A percentile compares a stretch with the other conserved stretches of the same genome.
phyloP scores from a whole-genome alignment of 2,888 invertebrate species.

The Megamerina dolium region DNA sequence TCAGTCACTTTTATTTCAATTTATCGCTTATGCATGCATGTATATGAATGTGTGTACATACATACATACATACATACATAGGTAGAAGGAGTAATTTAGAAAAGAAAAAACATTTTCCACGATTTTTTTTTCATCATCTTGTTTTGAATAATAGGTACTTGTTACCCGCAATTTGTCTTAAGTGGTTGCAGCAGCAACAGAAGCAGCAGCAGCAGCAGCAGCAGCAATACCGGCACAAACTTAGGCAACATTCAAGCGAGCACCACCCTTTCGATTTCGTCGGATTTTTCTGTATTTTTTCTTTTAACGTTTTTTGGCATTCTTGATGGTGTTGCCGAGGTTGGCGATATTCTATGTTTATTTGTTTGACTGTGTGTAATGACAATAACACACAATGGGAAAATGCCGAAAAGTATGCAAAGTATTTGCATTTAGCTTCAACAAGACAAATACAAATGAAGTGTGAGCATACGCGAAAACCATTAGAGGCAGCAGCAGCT shows the following conservation, averaged over 20 bases:
- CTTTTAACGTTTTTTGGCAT: constrained; percentile 21
- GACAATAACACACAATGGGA: constrained; percentile 8
- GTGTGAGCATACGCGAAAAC: constrained; percentile 24
- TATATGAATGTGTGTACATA: too few species aligned
- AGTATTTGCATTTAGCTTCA: constrained; percentile 43
- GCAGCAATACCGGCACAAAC: too few species aligned
- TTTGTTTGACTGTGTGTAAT: background rate
- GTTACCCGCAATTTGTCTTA: constrained; percentile 45
- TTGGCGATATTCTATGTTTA: too few species aligned
- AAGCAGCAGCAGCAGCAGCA: constrained; percentile 17
- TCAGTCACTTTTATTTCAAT: too few species aligned
- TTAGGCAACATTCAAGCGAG: too few species aligned
- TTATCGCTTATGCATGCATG: too few species aligned
- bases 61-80: background rate
- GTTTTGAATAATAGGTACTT: constrained; percentile 25
- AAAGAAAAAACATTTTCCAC: background rate
- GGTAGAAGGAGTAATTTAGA: background rate
- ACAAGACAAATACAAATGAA: constrained; percentile 39
- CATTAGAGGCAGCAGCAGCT: too few species aligned
- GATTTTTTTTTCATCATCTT: constrained; percentile 13
- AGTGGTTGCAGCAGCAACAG: constrained; percentile 28
- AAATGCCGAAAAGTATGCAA: constrained; percentile 41
- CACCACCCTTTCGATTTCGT: constrained; percentile 3
- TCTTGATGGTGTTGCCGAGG: too few species aligned
- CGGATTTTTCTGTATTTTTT: background rate